Evolutionary conservation across 2,888 invertebrate species (phyloP).

Genomic region (Pediacus dermestoides): DNA sequence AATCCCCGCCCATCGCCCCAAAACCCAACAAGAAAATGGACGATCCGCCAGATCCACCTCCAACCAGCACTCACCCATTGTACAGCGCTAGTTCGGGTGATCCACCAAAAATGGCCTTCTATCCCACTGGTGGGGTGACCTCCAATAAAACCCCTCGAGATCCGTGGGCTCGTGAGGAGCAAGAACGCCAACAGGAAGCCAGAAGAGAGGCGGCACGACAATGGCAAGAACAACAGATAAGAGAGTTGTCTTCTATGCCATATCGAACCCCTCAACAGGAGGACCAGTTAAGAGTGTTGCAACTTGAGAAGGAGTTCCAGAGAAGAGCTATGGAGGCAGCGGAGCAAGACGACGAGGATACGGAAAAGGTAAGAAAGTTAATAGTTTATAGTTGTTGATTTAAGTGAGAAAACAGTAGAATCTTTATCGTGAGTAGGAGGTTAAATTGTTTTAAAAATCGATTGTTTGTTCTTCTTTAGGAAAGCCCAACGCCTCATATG

Average conservation of each 20-base stretch:
- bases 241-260: slow-evolving; percentile 67
- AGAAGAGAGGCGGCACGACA: slow-evolving; percentile 71
- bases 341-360: slow-evolving; percentile 68
- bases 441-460: too few species aligned
- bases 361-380: slow-evolving; percentile 54
- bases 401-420: too few species aligned
- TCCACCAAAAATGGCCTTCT: slow-evolving; percentile 70
- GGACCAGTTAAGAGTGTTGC: slow-evolving; percentile 82
- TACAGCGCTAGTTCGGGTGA: slow-evolving; percentile 71
- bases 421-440: too few species aligned
- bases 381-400: too few species aligned
- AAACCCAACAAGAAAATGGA: slow-evolving; percentile 39
- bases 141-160: slow-evolving; percentile 55
- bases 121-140: slow-evolving; percentile 49
- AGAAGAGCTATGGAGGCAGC: slow-evolving; percentile 78
- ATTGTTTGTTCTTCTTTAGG: too few species aligned
- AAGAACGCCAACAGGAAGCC: slow-evolving; percentile 71
- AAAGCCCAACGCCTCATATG: slow-evolving; percentile 42
- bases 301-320: slow-evolving; percentile 92
- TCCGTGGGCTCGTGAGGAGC: slow-evolving; percentile 93
- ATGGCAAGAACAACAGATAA: slow-evolving; percentile 84
- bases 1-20: slow-evolving; percentile 56
- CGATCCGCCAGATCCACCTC: slow-evolving; percentile 62
- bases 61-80: slow-evolving; percentile 68
- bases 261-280: slow-evolving; percentile 75